Conservation (phyloP, 2,797 vertebrate genomes). For the Sebastes alutus region DNA sequence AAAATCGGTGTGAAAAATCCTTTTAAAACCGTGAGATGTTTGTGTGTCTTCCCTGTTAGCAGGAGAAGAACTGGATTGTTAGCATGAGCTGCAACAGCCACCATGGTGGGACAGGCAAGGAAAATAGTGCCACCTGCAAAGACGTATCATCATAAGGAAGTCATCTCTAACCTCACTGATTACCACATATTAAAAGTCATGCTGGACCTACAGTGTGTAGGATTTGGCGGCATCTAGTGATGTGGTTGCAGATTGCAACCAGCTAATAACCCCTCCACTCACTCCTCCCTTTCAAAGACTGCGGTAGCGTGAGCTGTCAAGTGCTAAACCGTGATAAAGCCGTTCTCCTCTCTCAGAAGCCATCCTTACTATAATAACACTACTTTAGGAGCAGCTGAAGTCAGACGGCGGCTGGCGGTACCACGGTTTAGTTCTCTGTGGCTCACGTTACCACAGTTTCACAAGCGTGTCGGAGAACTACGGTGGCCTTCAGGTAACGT, state of each 20-base stretch:
- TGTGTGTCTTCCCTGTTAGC: slow-evolving; percentile 1
- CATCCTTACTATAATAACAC: not conserved
- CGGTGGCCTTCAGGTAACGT: too few relatives aligned
- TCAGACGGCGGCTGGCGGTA: too few relatives aligned
- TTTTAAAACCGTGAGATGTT: slow-evolving; percentile 4
- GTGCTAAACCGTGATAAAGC: not conserved
- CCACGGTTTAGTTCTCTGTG: too few relatives aligned
- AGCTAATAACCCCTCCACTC: not conserved
- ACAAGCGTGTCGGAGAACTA: too few relatives aligned
- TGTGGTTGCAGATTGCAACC: too few relatives aligned
- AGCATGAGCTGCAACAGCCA: not conserved
- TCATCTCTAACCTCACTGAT: not conserved
- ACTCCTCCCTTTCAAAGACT: not conserved
- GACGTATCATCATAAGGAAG: not conserved
- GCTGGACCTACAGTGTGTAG: not conserved
- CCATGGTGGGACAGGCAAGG: not conserved
- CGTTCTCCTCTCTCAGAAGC: too few relatives aligned
- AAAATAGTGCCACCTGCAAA: not conserved
- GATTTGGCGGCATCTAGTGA: too few relatives aligned
- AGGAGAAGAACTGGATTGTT: not conserved
- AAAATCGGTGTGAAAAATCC: not conserved
- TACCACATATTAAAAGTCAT: not conserved
- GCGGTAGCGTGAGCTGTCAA: not conserved
- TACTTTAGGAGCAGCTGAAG: not conserved
- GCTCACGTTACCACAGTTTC: too few relatives aligned